phyloP scores from a whole-genome alignment of 2,113 vertebrate genomes.

The Triplophysa tibetana region DNA sequence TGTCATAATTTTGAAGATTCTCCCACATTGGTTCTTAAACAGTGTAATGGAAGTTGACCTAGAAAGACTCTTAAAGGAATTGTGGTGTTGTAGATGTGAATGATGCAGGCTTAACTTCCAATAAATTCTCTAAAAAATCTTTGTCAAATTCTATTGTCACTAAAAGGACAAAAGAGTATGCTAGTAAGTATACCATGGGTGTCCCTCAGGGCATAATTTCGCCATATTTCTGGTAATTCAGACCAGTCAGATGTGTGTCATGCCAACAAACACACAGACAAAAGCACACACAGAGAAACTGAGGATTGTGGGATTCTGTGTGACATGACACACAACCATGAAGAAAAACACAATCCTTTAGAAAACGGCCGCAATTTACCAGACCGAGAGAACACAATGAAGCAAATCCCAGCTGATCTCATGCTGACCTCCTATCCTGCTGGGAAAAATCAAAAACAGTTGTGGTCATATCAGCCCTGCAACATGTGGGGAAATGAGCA shows the following conservation, averaged over 20 bases:
- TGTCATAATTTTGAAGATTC: too few species aligned
- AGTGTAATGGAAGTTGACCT: too few species aligned
- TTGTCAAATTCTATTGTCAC: constrained; percentile 9
- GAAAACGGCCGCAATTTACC: constrained; percentile 43
- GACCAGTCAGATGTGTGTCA: constrained; percentile 5
- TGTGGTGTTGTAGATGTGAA: not conserved
- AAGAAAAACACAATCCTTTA: constrained; percentile 31
- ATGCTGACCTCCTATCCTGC: constrained; percentile 21
- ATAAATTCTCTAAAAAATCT: not conserved
- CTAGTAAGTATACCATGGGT: constrained; percentile 13
- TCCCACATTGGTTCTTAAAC: too few species aligned
- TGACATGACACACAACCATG: constrained; percentile 47
- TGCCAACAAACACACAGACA: constrained; percentile 27
- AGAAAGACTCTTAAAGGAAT: too few species aligned
- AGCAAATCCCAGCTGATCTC: constrained; percentile 38
- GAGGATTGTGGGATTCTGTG: constrained; percentile 30
- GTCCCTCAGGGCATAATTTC: constrained; percentile 19
- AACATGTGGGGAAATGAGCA: constrained; percentile 31
- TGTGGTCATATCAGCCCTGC: constrained; percentile 12
- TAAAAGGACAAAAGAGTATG: constrained; percentile 31
- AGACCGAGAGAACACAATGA: constrained; percentile 31
- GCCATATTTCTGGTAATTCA: constrained; percentile 44
- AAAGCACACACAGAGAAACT: constrained; percentile 28
- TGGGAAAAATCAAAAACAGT: constrained; percentile 19
- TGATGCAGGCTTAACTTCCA: not conserved